Evolutionary conservation across 2,113 vertebrate genomes (phyloP).

Genomic region (Corythaeola cristata): DNA sequence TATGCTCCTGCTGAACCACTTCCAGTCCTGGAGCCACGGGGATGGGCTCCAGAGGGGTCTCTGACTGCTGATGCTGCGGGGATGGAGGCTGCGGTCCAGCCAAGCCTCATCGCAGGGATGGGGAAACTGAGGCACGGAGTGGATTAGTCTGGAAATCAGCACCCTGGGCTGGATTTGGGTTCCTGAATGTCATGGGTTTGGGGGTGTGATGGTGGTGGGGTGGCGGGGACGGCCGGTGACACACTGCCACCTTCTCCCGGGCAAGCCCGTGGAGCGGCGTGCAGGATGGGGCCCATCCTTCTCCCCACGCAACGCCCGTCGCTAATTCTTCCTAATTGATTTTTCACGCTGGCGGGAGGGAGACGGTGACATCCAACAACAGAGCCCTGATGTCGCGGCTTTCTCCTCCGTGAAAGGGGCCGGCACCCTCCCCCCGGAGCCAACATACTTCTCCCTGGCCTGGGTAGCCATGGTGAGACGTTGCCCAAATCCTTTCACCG

Average conservation of each 20-base stretch:
- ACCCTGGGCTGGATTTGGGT: fast-evolving
- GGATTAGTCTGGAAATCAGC: neutral
- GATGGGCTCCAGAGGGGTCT: neutral
- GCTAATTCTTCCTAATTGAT: slow-evolving; percentile 70
- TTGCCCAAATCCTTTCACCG: neutral
- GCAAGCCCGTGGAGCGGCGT: fast-evolving
- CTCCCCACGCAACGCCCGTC: neutral
- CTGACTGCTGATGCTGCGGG: fast-evolving
- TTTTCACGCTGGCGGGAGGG: slow-evolving; percentile 46
- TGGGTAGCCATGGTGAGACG: slow-evolving; percentile 58
- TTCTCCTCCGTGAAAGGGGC: slow-evolving; percentile 25
- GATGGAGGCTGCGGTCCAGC: fast-evolving
- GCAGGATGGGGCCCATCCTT: neutral
- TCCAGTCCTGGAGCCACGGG: neutral
- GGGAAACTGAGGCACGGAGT: neutral
- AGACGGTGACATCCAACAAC: slow-evolving; percentile 45
- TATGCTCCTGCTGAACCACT: neutral
- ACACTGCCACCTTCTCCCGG: neutral
- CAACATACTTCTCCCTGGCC: neutral
- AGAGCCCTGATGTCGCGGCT: slow-evolving; percentile 30
- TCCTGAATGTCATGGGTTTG: fast-evolving
- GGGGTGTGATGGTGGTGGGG: neutral
- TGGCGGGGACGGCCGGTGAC: neutral
- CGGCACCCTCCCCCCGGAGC: neutral
- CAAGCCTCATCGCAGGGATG: fast-evolving